Conservation (phyloP, 2,888 invertebrate species). For the Calliopum simillimum region DNA sequence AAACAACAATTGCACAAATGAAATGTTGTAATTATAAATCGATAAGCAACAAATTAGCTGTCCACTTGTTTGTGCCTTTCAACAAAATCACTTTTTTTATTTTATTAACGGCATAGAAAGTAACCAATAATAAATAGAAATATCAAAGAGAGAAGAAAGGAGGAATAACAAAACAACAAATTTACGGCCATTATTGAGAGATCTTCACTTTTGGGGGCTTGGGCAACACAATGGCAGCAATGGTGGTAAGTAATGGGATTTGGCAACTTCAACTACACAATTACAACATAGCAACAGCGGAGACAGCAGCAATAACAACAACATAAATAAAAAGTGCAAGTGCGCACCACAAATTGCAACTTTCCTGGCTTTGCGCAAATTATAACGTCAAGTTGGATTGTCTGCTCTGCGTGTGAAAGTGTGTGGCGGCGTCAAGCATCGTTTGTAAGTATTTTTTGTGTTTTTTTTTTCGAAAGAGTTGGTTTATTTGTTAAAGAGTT, state of each 20-base stretch:
- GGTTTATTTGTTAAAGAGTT: no score
- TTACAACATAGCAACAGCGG: neutral
- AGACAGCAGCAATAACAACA: neutral
- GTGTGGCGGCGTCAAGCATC: neutral
- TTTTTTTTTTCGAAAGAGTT: neutral
- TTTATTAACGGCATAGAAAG: slow-evolving; percentile 3
- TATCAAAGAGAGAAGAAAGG: neutral
- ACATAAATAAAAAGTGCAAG: slow-evolving; percentile 13
- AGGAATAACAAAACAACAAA: neutral
- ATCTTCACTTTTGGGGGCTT: slow-evolving; percentile 8
- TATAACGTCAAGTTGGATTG: neutral
- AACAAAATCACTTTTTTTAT: neutral
- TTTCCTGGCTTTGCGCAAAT: slow-evolving; percentile 19
- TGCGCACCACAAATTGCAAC: slow-evolving; percentile 21
- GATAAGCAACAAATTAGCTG: slow-evolving; percentile 42
- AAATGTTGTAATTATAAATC: slow-evolving; percentile 41
- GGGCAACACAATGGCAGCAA: neutral
- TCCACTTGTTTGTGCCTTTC: slow-evolving; percentile 12
- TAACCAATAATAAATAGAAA: neutral
- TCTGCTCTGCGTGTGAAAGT: slow-evolving; percentile 18
- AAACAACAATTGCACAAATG: slow-evolving; percentile 6
- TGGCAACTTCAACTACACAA: neutral
- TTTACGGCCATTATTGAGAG: slow-evolving; percentile 14
- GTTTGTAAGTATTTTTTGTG: no score
- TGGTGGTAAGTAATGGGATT: neutral